Base-by-base conservation (phyloP, 2,113 vertebrate species). In the Shinisaurus crocodilurus region DNA sequence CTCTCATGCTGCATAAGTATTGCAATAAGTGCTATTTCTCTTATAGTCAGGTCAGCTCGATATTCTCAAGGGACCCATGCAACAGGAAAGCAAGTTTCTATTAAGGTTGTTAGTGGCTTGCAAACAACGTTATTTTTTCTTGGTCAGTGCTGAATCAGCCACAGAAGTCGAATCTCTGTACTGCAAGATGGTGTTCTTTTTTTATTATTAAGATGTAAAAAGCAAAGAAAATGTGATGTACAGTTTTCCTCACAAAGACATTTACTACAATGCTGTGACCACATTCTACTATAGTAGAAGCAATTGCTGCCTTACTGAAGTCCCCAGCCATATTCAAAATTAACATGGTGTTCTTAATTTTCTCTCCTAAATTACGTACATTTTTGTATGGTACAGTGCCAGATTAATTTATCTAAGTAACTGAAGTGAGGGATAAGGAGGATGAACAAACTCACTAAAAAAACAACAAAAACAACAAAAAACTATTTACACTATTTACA, bases 251-350 rank as follows among this genome's bases (percentile, higher is more conserved):
- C 6, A 13, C 8, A 40, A 27, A 50, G 23, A 48, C 16, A 85
- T 85, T 63, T 88, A 67, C 57, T 85, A 63, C 20, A 89, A 37
- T 20, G 20, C 40, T 75, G 40, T 92, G 82, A 91, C 29, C 0
- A 54, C 34, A 91, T 87, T 95, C 48, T 57, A 93, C 60, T 72
- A 89, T 7, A 72, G 86, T 3, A 23, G 40, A 54, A 94, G 5
- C 70, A 94, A 91, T 92, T 88, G 90, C 6, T 89, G 34, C 88
- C 48, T 45, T 34, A 34, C 10, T 40, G 27, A 90, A 32, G 6
- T 82, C 50, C 45, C 70, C 10, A 45, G 6, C 25, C 40, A 77
- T 34, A 84, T 57, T 89, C 50, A 84, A 72, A 83, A 88, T 72
- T 82, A 57, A 80, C 69, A 86, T 84, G 76, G 3, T 15, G 43